Conservation (phyloP, 2,888 invertebrate genomes). For the Pemphredon lugubris region DNA sequence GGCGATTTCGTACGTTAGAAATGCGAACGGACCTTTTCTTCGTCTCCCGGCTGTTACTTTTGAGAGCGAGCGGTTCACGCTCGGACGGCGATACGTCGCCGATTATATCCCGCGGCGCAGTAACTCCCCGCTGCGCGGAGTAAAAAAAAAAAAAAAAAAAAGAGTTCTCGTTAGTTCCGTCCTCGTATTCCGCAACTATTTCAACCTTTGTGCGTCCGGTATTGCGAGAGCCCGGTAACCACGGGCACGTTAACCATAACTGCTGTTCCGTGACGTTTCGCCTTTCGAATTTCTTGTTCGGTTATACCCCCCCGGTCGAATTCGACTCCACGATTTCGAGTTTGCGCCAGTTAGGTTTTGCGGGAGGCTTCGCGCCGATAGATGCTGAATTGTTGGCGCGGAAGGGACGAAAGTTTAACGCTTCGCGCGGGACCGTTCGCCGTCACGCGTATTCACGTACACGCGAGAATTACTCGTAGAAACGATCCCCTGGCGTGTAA, state of each 20-base stretch:
- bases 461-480: conserved; percentile 20
- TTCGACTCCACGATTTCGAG: background rate
- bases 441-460: conserved; percentile 1
- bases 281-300: conserved; percentile 53
- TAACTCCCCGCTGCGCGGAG: conserved; percentile 18
- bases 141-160: too few relatives aligned
- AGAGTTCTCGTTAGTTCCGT: conserved; percentile 44
- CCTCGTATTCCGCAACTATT: conserved; percentile 12
- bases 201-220: conserved; percentile 12
- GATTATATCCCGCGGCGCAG: conserved; percentile 18
- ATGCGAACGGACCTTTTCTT: too few relatives aligned
- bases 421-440: conserved; percentile 18
- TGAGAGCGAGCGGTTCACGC: conserved; percentile 17
- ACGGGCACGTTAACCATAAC: conserved; percentile 8
- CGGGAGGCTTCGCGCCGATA: conserved; percentile 24
- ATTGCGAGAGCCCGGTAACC: conserved; percentile 1
- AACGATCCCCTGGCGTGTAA: conserved; percentile 23
- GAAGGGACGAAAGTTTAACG: conserved; percentile 52
- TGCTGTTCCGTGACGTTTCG: conserved; percentile 33
- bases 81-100: conserved; percentile 19
- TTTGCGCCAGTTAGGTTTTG: background rate
- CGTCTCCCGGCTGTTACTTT: too few relatives aligned
- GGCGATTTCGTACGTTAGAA: too few relatives aligned
- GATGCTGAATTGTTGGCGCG: conserved; percentile 40
- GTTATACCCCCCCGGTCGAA: conserved; percentile 21